Base-by-base conservation (phyloP, 2,888 invertebrate genomes). In the Piscicola geometra region DNA sequence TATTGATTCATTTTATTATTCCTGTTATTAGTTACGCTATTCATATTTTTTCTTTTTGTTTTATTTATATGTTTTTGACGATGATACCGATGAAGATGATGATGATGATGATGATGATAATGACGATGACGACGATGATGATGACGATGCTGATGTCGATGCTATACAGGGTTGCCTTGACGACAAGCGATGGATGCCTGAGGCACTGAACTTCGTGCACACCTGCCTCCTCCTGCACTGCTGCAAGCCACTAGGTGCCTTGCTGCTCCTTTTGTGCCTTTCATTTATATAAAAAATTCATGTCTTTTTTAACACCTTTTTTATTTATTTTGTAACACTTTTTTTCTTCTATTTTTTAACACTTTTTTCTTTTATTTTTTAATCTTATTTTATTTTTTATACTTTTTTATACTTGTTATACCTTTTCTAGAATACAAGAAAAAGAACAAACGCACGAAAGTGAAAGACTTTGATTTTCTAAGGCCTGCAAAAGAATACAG, bases 111-210 rank as follows among this genome's bases (percentile, higher is more conserved):
- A 41, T 41, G 41, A 41, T 41, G 41, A 41, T 41, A 15, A 41
- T 41, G 41, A 41, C 15, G 41, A 41, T 41, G 41, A 41, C 15
- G 41, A 41, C 15, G 41, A 41, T 41, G 41, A 41, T 41, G 41
- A 41, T 41, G 41, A 41, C 15, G 41, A 41, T 41, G 41, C 5
- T 41, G 41, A 41, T 41, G 41, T 9, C 15, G 41, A 41, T 75
- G 9, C 33, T 1, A 56, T 70, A 33, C 86, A 91, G 90, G 93
- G 91, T 83, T 90, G 91, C 0, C 83, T 87, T 0, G 84, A 92
- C 50, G 93, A 93, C 0, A 93, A 92, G 86, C 87, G 94, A 81
- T 91, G 91, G 81, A 87, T 92, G 30, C 94, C 96, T 0, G 90
- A 92, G 25, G 91, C 89, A 0, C 86, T 94, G 0, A 93, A 91